Evolutionary conservation across 2,113 vertebrate species (phyloP).

Genomic region (Cololabis saira): DNA sequence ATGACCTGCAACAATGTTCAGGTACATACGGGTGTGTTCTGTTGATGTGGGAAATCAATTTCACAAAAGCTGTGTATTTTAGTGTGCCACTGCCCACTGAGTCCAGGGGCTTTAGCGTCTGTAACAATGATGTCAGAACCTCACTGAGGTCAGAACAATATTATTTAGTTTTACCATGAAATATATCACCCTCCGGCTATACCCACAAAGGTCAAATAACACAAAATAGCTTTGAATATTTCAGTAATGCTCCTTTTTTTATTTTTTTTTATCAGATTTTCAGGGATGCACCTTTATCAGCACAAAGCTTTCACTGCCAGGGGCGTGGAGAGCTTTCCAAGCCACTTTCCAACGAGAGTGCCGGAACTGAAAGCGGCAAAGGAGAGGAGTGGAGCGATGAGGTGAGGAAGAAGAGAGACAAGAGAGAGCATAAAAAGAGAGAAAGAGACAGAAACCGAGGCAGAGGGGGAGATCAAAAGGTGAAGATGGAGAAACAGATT

Average conservation of each 20-base stretch:
- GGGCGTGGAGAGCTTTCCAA: slow-evolving; percentile 44
- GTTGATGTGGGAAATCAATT: background rate
- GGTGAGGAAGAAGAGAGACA: slow-evolving; percentile 7
- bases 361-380: slow-evolving; percentile 7
- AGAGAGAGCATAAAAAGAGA: slow-evolving; percentile 4
- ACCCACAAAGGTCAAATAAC: background rate
- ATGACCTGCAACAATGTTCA: background rate
- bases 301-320: slow-evolving; percentile 20
- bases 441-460: slow-evolving; percentile 15
- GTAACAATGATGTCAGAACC: background rate
- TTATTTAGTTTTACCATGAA: background rate
- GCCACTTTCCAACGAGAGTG: slow-evolving; percentile 42
- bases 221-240: slow-evolving; percentile 22
- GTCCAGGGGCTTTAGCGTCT: background rate
- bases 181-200: slow-evolving; percentile 5
- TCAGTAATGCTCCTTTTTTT: slow-evolving; percentile 17
- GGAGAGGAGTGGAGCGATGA: background rate
- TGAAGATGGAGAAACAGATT: slow-evolving; percentile 57
- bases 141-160: slow-evolving; percentile 1
- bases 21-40: background rate
- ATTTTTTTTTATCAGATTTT: slow-evolving; percentile 13
- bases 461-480: slow-evolving; percentile 36
- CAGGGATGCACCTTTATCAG: slow-evolving; percentile 30
- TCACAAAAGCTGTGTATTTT: slow-evolving; percentile 4
- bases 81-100: background rate